Conservation (phyloP, 2,113 vertebrate genomes). For the Lutjanus erythropterus region DNA sequence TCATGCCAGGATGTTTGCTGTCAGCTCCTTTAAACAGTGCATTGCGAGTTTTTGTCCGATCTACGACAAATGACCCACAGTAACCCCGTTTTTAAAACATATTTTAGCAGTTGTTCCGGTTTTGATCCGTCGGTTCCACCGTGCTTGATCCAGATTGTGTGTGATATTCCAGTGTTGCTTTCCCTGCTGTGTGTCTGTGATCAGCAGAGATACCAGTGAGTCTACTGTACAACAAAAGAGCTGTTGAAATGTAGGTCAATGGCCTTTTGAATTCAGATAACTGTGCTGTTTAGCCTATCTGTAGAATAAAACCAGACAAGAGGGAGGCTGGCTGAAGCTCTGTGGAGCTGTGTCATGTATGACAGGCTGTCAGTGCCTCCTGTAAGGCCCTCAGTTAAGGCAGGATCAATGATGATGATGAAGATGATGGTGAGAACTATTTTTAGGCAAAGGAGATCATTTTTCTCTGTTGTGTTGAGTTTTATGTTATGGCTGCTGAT, state of each 20-base stretch:
- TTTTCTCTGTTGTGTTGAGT: background rate
- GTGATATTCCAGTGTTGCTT: background rate
- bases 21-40: slow-evolving; percentile 20
- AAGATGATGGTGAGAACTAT: background rate
- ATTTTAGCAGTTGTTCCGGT: background rate
- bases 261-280: slow-evolving; percentile 69
- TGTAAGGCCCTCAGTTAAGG: background rate
- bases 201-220: slow-evolving; percentile 52
- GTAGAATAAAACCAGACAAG: slow-evolving; percentile 31
- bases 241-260: slow-evolving; percentile 75
- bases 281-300: slow-evolving; percentile 49
- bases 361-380: slow-evolving; percentile 30
- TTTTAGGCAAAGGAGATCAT: background rate
- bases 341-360: slow-evolving; percentile 30
- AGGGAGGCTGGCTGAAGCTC: slow-evolving; percentile 6
- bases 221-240: slow-evolving; percentile 67
- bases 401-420: slow-evolving; percentile 15
- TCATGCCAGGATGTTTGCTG: slow-evolving; percentile 27
- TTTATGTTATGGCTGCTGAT: background rate
- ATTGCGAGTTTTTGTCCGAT: background rate
- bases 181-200: slow-evolving; percentile 39
- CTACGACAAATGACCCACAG: background rate
- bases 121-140: background rate
- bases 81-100: background rate
- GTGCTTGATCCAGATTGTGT: slow-evolving; percentile 1